These are phyloP conservation scores for Helostoma temminkii DNA, from an alignment of 2,797 vertebrate species.

Conservation along the genomic window DNA sequence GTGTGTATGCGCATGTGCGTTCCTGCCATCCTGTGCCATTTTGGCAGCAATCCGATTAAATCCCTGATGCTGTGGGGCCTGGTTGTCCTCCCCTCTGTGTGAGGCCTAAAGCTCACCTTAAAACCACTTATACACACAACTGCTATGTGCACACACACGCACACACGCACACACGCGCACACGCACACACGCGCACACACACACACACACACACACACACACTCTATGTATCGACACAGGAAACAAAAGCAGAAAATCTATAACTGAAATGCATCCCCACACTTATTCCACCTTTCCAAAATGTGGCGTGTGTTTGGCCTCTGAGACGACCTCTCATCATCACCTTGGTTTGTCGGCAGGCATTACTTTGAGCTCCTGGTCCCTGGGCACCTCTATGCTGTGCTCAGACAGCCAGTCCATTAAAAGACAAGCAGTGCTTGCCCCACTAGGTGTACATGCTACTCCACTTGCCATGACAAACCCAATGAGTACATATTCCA, in stretches of 20 bases:
- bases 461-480: conserved; percentile 48
- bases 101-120: conserved; percentile 57
- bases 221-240: conserved; percentile 23
- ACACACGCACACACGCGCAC: too few relatives aligned
- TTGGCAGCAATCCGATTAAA: conserved; percentile 81
- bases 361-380: conserved; percentile 76
- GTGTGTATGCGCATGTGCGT: conserved; percentile 26
- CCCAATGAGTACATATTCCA: conserved; percentile 36
- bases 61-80: conserved; percentile 68
- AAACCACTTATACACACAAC: conserved; percentile 41
- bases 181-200: background rate
- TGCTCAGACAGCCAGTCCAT: conserved; percentile 58
- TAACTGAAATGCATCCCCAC: background rate
- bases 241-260: conserved; percentile 13
- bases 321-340: conserved; percentile 77
- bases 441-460: conserved; percentile 10
- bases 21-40: conserved; percentile 82
- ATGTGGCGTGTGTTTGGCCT: conserved; percentile 46
- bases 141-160: too few relatives aligned
- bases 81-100: conserved; percentile 36
- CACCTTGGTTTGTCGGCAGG: conserved; percentile 74
- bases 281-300: conserved; percentile 12
- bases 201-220: background rate
- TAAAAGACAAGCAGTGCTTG: conserved; percentile 45
- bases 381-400: conserved; percentile 39